phyloP scores from a whole-genome alignment of 2,113 vertebrate species.

The Salvelinus alpinus region DNA sequence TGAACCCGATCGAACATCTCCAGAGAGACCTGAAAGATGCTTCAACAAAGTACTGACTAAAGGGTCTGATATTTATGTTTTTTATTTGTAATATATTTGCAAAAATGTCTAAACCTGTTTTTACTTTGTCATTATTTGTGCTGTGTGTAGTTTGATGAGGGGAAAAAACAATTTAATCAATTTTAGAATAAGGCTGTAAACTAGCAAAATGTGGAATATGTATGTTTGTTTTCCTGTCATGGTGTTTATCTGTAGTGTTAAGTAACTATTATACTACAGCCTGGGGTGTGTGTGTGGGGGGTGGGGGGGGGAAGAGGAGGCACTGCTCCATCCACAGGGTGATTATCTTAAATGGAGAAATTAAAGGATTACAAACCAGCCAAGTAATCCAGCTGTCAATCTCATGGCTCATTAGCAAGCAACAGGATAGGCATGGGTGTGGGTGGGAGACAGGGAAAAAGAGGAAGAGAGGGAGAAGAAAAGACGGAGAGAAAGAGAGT shows the following conservation, averaged over 20 bases:
- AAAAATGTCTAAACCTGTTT: no score
- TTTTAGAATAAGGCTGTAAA: no score
- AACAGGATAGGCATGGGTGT: constrained; percentile 40
- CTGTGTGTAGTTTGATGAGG: no score
- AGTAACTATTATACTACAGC: neutral
- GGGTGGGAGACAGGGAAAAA: constrained; percentile 10
- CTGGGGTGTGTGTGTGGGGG: neutral
- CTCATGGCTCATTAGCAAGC: constrained; percentile 71
- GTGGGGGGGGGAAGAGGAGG: constrained; percentile 11
- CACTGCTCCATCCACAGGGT: constrained; percentile 56
- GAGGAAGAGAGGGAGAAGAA: neutral
- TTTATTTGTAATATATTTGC: no score
- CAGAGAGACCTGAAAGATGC: no score
- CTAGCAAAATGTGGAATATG: neutral
- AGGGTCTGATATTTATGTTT: no score
- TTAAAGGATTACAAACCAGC: constrained; percentile 75
- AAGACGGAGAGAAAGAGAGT: neutral
- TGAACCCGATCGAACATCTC: no score
- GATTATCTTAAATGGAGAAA: constrained; percentile 74
- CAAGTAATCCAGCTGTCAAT: constrained; percentile 77
- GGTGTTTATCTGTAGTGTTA: constrained; percentile 3
- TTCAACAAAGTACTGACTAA: no score
- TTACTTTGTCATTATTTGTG: no score
- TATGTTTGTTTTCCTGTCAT: neutral
- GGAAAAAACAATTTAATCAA: no score